Evolutionary conservation across 2,888 invertebrate genomes (phyloP).

Genomic region (Athripsodes cinereus): DNA sequence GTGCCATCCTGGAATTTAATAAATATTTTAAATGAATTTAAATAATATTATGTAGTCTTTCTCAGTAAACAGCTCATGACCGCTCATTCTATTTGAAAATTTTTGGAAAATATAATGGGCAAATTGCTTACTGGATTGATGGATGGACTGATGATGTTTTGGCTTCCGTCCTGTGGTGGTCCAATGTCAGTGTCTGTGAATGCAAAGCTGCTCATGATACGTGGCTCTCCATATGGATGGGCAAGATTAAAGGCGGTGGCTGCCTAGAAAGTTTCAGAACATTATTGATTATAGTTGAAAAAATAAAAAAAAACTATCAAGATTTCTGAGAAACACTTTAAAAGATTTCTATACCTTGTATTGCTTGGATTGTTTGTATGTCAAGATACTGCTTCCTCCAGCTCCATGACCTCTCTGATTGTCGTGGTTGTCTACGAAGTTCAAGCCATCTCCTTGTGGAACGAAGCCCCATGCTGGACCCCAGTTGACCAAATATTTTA

Average conservation of each 20-base stretch:
- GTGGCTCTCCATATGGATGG: conserved; percentile 71
- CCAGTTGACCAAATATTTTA: conserved; percentile 47
- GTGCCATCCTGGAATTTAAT: conserved; percentile 43
- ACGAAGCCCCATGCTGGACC: conserved; percentile 46
- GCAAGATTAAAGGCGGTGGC: conserved; percentile 86
- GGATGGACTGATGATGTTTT: conserved; percentile 58
- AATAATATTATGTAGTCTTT: no score
- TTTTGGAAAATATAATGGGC: no score
- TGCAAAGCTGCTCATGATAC: conserved; percentile 80
- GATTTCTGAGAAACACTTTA: neutral
- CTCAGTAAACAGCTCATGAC: no score
- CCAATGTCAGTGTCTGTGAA: conserved; percentile 61
- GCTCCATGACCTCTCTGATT: conserved; percentile 66
- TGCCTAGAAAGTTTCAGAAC: no score
- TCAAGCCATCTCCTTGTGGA: conserved; percentile 55
- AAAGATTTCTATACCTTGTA: no score
- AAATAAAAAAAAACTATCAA: conserved; percentile 19
- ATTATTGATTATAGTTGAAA: no score
- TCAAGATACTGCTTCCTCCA: conserved; percentile 52
- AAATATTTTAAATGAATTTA: no score
- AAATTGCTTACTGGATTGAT: conserved; percentile 56
- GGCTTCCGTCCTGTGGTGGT: conserved; percentile 61
- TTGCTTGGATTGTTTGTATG: conserved; percentile 58
- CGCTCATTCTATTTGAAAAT: no score
- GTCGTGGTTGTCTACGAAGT: conserved; percentile 87